Percentiles rank a stretch among this genome's conserved stretches.
These are phyloP conservation scores for Cataglyphis albicans DNA, from an alignment of 2,888 invertebrate genomes.

Conservation along the genomic window DNA sequence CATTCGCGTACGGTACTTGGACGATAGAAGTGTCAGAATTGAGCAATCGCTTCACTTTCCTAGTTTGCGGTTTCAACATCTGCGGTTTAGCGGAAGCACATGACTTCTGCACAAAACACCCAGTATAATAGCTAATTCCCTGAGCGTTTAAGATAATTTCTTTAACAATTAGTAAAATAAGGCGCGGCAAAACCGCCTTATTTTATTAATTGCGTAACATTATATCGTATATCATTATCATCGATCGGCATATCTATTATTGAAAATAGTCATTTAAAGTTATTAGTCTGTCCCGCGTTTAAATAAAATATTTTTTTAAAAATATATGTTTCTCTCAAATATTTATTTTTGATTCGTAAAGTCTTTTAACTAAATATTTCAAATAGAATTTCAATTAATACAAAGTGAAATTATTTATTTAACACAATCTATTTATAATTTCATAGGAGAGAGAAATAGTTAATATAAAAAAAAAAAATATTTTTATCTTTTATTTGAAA, in stretches of 20 bases:
- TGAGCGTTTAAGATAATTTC: not conserved
- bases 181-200: not conserved
- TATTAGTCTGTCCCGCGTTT: not conserved
- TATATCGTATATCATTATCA: not conserved
- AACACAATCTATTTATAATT: not conserved
- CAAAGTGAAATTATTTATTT: conserved; percentile 1
- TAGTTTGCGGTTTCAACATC: not conserved
- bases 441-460: not conserved
- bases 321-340: too few species aligned
- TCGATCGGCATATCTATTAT: not conserved
- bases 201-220: not conserved
- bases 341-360: too few species aligned
- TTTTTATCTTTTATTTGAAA: not conserved
- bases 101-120: not conserved
- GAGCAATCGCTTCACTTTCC: not conserved
- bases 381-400: not conserved
- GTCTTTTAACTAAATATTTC: too few species aligned
- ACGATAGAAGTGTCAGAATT: conserved; percentile 1
- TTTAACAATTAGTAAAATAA: conserved; percentile 19
- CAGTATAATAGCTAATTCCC: not conserved
- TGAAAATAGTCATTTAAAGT: not conserved
- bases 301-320: not conserved
- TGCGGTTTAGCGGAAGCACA: not conserved
- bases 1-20: not conserved
- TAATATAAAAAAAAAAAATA: not conserved